These are phyloP conservation scores for Vandiemenella viatica DNA, from an alignment of 2,888 invertebrate species.

Conservation along the genomic window DNA sequence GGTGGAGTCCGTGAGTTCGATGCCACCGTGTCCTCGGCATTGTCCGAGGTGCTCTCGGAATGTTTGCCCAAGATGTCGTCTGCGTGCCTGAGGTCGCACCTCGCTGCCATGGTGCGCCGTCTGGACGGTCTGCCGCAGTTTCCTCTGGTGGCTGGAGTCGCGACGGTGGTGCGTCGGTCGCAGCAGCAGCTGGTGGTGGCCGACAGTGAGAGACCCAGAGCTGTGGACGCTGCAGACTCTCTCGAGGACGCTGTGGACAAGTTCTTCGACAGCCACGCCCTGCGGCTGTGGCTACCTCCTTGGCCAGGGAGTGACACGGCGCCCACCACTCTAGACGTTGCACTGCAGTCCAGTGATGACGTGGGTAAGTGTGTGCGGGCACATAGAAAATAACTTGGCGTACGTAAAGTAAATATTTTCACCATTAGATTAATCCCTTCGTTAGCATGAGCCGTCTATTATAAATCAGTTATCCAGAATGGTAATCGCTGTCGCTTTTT, in stretches of 20 bases:
- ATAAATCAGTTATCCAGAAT: too few species aligned
- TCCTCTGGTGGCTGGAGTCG: not conserved
- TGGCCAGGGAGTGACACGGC: slow-evolving; percentile 18
- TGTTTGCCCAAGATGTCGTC: slow-evolving; percentile 41
- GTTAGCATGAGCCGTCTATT: too few species aligned
- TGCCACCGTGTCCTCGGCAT: too few species aligned
- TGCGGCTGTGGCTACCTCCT: slow-evolving; percentile 24
- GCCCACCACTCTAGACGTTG: slow-evolving; percentile 18
- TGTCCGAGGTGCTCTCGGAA: slow-evolving; percentile 36
- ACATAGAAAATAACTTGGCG: too few species aligned
- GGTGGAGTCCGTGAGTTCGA: too few species aligned
- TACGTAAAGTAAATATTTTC: too few species aligned
- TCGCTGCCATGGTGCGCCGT: slow-evolving; percentile 38
- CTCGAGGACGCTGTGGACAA: slow-evolving; percentile 37
- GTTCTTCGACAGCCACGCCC: slow-evolving; percentile 40
- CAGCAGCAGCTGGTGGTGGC: not conserved
- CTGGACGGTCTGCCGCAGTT: slow-evolving; percentile 27
- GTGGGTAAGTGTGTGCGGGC: slow-evolving; percentile 10
- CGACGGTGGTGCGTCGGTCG: not conserved
- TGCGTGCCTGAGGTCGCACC: slow-evolving; percentile 39
- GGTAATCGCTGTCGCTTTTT: too few species aligned
- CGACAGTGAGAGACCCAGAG: slow-evolving; percentile 14
- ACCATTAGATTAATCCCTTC: too few species aligned
- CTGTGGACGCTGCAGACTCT: slow-evolving; percentile 30
- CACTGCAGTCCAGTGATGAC: slow-evolving; percentile 20